Evolutionary conservation across 2,113 vertebrate genomes (phyloP).

Genomic region (Prietella phreatophila): DNA sequence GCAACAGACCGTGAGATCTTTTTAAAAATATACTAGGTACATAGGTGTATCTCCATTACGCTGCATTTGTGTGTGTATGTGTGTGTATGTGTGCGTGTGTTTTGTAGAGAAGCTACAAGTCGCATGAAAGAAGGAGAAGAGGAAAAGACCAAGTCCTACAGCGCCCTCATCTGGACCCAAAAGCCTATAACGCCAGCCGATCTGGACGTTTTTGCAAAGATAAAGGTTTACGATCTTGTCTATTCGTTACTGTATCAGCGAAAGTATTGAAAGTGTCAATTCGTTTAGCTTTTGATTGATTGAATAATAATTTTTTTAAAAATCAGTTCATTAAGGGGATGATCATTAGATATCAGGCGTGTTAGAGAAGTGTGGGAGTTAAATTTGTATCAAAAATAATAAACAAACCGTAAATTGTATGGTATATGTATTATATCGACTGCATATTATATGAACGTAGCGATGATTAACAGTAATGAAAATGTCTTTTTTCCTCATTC

Average conservation of each 20-base stretch:
- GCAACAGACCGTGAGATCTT: slow-evolving; percentile 48
- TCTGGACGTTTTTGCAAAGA: slow-evolving; percentile 78
- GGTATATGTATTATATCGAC: too few relatives aligned
- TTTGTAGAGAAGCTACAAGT: slow-evolving; percentile 85
- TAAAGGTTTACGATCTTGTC: slow-evolving; percentile 72
- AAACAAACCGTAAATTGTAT: neutral
- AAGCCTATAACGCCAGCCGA: slow-evolving; percentile 79
- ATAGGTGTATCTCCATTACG: neutral
- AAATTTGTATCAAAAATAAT: neutral
- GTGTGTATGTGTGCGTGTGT: neutral
- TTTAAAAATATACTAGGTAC: neutral
- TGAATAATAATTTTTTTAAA: neutral
- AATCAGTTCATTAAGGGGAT: neutral
- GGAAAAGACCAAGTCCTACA: slow-evolving; percentile 95
- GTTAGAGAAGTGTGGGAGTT: neutral
- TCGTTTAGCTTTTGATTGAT: neutral
- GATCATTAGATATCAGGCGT: neutral
- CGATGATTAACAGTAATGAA: neutral
- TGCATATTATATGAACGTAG: neutral
- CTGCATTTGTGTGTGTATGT: neutral
- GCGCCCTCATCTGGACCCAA: slow-evolving; percentile 90
- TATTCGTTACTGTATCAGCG: neutral
- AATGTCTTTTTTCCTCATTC: neutral
- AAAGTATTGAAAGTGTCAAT: neutral
- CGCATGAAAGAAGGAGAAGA: slow-evolving; percentile 97